Evolutionary conservation across 23 tunicate species (phyloP).

Genomic region (Oikopleura dioica): DNA sequence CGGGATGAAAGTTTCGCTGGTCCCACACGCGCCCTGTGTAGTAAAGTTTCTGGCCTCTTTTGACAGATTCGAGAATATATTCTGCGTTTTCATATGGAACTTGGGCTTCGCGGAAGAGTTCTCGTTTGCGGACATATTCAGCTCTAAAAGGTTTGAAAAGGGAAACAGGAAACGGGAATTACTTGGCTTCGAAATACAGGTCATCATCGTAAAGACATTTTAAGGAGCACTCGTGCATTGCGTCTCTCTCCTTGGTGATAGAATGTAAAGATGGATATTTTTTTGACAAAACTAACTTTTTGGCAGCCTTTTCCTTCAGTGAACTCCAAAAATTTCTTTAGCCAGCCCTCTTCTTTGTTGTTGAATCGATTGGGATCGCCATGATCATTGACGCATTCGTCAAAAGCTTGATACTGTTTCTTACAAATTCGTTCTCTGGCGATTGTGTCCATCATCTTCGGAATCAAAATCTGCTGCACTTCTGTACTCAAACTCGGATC

Average conservation of each 20-base stretch:
- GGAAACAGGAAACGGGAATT: not conserved
- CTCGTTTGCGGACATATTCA: not conserved
- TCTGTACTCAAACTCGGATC: not conserved
- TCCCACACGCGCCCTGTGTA: not conserved
- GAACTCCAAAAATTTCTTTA: not conserved
- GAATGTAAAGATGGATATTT: too few species aligned
- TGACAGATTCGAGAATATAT: not conserved
- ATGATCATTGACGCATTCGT: not conserved
- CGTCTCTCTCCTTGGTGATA: too few species aligned
- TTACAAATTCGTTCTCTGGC: not conserved
- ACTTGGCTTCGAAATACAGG: conserved; percentile 5
- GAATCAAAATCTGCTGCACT: not conserved
- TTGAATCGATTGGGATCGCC: not conserved
- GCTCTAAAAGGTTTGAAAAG: not conserved
- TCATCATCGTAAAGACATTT: not conserved
- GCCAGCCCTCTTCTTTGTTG: not conserved
- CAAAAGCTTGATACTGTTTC: not conserved
- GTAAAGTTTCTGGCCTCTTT: not conserved
- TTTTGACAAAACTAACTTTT: too few species aligned
- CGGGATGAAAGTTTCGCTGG: not conserved
- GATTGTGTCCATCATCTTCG: conserved; percentile 1
- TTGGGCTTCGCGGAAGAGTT: not conserved
- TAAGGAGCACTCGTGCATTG: not conserved
- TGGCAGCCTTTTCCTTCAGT: not conserved
- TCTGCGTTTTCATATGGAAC: not conserved